A percentile compares a stretch with the other conserved stretches of the same genome.
Conservation (phyloP, 2,888 invertebrate species). For the Scaptomyza parva region DNA sequence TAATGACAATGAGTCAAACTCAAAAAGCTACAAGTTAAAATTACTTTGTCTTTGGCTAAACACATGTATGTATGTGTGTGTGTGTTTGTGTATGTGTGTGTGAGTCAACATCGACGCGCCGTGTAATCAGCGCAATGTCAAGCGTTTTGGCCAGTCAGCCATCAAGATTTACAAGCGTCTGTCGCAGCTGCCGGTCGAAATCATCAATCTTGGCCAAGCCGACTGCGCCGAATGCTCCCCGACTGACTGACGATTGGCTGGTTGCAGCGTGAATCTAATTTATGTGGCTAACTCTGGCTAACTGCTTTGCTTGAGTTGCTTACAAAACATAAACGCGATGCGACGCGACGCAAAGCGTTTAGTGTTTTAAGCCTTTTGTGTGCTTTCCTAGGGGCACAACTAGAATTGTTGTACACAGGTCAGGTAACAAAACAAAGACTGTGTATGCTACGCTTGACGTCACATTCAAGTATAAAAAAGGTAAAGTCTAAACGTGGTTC, state of each 20-base stretch:
- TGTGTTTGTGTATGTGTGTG: no score
- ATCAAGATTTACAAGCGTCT: constrained; percentile 61
- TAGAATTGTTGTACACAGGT: constrained; percentile 7
- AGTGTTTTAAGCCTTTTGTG: constrained; percentile 26
- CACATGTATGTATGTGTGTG: no score
- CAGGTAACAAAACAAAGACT: constrained; percentile 18
- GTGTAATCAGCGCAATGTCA: constrained; percentile 70
- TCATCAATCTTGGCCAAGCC: constrained; percentile 73
- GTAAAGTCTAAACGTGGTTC: no score
- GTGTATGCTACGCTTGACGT: constrained; percentile 9
- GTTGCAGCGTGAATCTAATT: constrained; percentile 65
- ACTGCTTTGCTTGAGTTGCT: constrained; percentile 17
- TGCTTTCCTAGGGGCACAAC: neutral
- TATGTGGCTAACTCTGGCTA: constrained; percentile 49
- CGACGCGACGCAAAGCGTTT: constrained; percentile 2
- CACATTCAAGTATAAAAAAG: constrained; percentile 18
- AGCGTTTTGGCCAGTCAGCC: constrained; percentile 39
- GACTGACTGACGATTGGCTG: neutral
- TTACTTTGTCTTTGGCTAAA: constrained; percentile 19
- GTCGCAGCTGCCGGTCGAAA: constrained; percentile 59
- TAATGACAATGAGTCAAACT: constrained; percentile 79
- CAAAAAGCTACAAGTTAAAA: constrained; percentile 18
- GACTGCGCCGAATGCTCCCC: no score
- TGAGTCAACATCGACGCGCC: constrained; percentile 52
- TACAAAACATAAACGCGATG: no score